Evolutionary conservation across 2,888 invertebrate species (phyloP), one percentile per base, ranked within the genome.

Genomic region (Brenthis ino): DNA sequence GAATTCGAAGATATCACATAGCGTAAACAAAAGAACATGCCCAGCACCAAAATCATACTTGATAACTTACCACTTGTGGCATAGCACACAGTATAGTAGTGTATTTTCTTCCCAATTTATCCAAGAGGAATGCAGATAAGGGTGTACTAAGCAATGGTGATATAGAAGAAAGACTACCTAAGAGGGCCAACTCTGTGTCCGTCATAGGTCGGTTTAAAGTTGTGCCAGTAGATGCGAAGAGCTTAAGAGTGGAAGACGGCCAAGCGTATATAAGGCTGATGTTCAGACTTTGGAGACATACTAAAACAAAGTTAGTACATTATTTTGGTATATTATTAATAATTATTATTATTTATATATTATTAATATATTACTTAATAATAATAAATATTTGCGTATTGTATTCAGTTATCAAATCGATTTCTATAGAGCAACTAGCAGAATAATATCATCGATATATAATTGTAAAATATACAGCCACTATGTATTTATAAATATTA

Each of bases 231-330:
- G 84, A 82, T 43, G 77, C 77, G 76, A 89, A 90, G 13, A 87
- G 77, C 1, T 80, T 78, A 1, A 87, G 73, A 0, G 85, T 87
- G 0, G 87, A 85, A 0, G 89, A 88, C 0, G 89, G 89, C 88
- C 88, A 90, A 0, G 86, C 79, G 69, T 80, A 83, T 68, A 85
- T 80, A 1, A 89, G 63, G 0, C 88, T 85, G 72, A 87, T 77
- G 16, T 81, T 83, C 24, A 82, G 53, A 65, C 85, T 82, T 20
- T 84, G 79, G 70, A 77, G 83, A 72, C 85, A 82, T 61, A 86
- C 90, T 90, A 79, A 11, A 82, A 82, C 50, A 71, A 63, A n/a
- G 33, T 2, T 4, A 20, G 5, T 43, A 16, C 13, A 33, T 20
- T 2, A 61, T 1, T 47, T n/a, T 37, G 6, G 16, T 14, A 20